Conservation (phyloP, 2,797 vertebrate genomes). For the Mionectes olivaceus region DNA sequence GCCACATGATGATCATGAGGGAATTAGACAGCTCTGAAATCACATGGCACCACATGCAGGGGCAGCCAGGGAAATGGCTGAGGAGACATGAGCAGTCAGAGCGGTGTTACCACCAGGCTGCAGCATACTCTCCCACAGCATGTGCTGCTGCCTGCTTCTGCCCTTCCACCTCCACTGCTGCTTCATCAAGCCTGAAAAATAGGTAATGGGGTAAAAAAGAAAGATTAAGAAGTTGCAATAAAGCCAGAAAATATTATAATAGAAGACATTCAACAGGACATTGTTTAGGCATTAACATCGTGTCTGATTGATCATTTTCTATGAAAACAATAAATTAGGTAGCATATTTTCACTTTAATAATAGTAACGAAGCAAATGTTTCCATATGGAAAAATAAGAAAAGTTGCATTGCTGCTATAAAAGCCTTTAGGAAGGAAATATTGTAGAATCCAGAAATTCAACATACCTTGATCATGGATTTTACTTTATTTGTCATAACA, state of each 20-base stretch:
- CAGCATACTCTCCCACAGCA: background rate
- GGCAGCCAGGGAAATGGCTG: background rate
- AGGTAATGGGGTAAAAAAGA: background rate
- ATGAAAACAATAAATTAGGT: background rate
- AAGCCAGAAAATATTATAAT: background rate
- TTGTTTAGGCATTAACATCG: background rate
- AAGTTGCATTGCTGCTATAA: background rate
- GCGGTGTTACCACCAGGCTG: background rate
- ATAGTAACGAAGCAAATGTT: background rate
- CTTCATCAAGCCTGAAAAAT: background rate
- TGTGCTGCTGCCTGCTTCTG: background rate
- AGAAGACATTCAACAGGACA: background rate
- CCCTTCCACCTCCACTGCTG: background rate
- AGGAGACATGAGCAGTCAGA: background rate
- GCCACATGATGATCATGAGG: conserved; percentile 34
- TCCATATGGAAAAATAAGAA: background rate
- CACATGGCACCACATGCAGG: background rate
- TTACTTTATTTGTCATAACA: background rate
- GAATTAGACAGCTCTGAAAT: conserved; percentile 6
- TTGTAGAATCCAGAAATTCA: background rate
- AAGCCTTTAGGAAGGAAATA: background rate
- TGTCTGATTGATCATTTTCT: background rate
- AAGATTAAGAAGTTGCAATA: background rate
- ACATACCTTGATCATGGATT: background rate
- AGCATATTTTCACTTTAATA: background rate